These are phyloP conservation scores for Mnemiopsis leidyi DNA, from an alignment of 37 sponge, comb jelly and placozoan genomes.

Conservation along the genomic window DNA sequence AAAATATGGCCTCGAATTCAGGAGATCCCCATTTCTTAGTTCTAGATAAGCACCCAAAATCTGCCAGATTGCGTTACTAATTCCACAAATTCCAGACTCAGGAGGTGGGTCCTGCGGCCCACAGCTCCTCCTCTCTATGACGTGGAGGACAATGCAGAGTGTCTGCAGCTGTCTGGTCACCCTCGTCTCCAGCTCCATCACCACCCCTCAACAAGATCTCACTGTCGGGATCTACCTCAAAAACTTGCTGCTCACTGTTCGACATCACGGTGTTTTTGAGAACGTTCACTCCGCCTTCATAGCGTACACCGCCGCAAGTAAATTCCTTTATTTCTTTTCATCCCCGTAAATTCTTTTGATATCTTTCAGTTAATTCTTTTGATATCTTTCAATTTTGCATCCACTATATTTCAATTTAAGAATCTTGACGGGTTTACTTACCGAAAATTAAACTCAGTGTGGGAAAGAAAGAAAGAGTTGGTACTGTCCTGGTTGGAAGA, in stretches of 20 bases:
- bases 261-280: constrained; percentile 57
- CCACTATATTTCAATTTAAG: too few species aligned
- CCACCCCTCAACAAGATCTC: neutral
- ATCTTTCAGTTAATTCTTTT: too few species aligned
- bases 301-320: neutral
- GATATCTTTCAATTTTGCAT: too few species aligned
- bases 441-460: neutral
- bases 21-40: too few species aligned
- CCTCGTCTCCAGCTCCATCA: neutral
- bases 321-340: too few species aligned
- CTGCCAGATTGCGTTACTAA: neutral
- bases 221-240: neutral
- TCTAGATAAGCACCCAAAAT: too few species aligned
- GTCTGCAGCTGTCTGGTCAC: constrained; percentile 21
- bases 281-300: constrained; percentile 38
- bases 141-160: constrained; percentile 42
- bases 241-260: neutral
- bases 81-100: too few species aligned
- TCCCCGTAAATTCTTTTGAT: too few species aligned
- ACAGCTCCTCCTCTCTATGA: constrained; percentile 22
- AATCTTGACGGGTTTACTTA: too few species aligned
- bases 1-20: too few species aligned
- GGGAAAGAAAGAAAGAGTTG: neutral
- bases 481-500: neutral
- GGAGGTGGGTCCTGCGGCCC: constrained; percentile 3